A percentile compares a stretch with the other conserved stretches of the same genome.
These are phyloP conservation scores for Pipistrellus kuhlii DNA, from an alignment of 2,797 vertebrate genomes.

Conservation along the genomic window DNA sequence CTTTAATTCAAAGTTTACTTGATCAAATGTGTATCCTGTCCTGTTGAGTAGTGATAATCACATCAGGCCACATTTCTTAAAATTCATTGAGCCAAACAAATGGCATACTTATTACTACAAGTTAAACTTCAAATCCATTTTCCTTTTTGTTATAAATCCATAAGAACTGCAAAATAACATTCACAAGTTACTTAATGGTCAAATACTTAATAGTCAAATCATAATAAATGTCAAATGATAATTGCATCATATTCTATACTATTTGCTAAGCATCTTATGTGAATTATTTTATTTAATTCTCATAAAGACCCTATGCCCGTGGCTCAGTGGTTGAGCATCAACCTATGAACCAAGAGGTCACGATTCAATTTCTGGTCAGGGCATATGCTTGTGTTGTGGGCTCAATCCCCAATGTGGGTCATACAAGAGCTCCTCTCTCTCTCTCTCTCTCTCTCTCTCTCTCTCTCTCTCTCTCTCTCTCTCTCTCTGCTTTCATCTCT, in stretches of 20 bases:
- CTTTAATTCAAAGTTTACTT: conserved; percentile 28
- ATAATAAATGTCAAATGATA: neutral
- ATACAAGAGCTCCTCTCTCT: too few relatives aligned
- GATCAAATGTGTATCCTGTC: neutral
- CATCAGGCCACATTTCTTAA: neutral
- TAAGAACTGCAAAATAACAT: conserved; percentile 20
- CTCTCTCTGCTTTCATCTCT: too few relatives aligned
- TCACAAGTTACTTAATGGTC: neutral
- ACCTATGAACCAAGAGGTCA: too few relatives aligned
- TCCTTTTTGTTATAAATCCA: conserved; percentile 4
- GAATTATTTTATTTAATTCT: conserved; percentile 35
- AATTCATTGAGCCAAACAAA: neutral
- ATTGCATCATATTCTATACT: neutral
- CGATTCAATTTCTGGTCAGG: too few relatives aligned
- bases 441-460: too few relatives aligned
- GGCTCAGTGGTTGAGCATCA: too few relatives aligned
- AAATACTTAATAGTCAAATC: neutral
- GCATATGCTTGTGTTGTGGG: too few relatives aligned
- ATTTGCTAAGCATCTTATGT: neutral
- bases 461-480: too few relatives aligned
- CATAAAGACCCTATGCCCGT: neutral
- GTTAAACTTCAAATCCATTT: conserved; percentile 23
- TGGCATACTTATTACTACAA: neutral
- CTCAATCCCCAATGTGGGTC: too few relatives aligned
- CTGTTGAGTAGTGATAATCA: neutral